These are phyloP conservation scores for Pemphigus obesinymphae DNA, from an alignment of 1,140 invertebrate species.

Conservation along the genomic window DNA sequence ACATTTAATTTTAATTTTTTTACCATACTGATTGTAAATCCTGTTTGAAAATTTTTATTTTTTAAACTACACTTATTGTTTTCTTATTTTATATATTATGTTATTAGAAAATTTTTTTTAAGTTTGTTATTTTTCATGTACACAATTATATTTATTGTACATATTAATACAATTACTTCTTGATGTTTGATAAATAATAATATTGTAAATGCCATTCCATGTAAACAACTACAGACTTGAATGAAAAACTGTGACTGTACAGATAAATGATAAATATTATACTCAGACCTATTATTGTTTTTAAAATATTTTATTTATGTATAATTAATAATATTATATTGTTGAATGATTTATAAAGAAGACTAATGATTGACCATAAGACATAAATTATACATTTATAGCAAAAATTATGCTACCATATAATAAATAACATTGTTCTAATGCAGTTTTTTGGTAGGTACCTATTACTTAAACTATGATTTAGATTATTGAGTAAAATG, in stretches of 20 bases:
- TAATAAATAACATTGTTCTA: not conserved
- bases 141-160: not conserved
- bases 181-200: not conserved
- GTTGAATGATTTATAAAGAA: slow-evolving; percentile 16
- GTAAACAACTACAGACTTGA: not conserved
- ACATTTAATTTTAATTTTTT: not conserved
- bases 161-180: not conserved
- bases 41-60: not conserved
- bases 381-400: not conserved
- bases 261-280: not conserved
- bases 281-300: not conserved
- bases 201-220: slow-evolving; percentile 14
- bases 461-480: too few relatives aligned
- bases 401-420: not conserved
- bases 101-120: slow-evolving; percentile 3
- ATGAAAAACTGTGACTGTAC: not conserved
- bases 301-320: not conserved
- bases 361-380: not conserved
- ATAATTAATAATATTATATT: not conserved
- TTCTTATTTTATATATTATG: not conserved
- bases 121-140: not conserved
- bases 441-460: too few relatives aligned
- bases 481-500: too few relatives aligned
- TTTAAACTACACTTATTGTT: not conserved
- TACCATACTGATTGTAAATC: not conserved